Base-by-base conservation (phyloP, 2,113 vertebrate genomes). In the Thomomys bottae region DNA sequence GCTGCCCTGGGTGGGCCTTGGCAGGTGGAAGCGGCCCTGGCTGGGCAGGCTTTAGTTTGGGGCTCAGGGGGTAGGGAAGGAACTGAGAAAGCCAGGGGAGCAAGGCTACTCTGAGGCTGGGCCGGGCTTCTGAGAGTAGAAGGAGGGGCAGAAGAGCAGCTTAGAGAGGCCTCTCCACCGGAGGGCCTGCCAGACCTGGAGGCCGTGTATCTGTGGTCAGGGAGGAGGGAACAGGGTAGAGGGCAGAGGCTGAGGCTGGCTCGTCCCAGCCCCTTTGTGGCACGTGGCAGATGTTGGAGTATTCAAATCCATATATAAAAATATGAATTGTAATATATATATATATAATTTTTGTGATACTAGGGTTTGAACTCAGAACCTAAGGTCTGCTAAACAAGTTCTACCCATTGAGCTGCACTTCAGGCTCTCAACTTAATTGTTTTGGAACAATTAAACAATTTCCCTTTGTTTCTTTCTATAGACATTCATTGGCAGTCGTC, bases 221-320 rank as follows among this genome's bases (percentile, higher is more conserved):
- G 40, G 40, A 11, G 17, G 11, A 30, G 15, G 36, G 57, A 2
- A 15, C 26, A 17, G 1, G 7, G 11, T 54, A 2, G 75, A 36
- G 42, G 80, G 26, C 42, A 21, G 84, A 14, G 38, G n/a, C 87
- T 2, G 32, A 21, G 36, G 32, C 45, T 49, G 0, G 0, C 12
- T 40, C 12, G 2, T 34, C 11, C 3, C 2, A 11, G 66, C 84
- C 8, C 32, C 15, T 0, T 32, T 0, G 2, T 1, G 8, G 34
- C 2, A 5, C 11, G 4, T 17, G 20, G n/a, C 8, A 2, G 5
- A 1, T 0, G 5, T 26, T 2, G 4, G 4, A 5, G 24, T 0
- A 0, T 28, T 57, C 7, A 3, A 3, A 0, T 32, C 34, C 2
- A 1, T 4, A 0, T 23, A 18, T 36, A 54, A 54, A 54, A 54